Percentiles rank a stretch among this genome's conserved stretches.
Evolutionary conservation across 1,140 invertebrate species (phyloP).

Genomic region (Solenopsis invicta): DNA sequence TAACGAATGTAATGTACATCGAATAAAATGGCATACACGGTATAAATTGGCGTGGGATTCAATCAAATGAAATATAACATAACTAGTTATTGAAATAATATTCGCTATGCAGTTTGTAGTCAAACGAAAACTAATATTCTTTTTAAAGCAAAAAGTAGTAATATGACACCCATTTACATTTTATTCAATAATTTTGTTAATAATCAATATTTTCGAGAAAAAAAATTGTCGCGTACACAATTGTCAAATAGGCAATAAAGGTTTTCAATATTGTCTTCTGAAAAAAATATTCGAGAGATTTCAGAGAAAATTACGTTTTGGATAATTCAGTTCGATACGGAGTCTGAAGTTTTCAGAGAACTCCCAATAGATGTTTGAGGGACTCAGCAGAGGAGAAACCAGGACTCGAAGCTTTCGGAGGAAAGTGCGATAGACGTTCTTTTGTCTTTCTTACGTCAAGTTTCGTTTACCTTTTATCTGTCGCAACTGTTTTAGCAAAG

Average conservation of each 20-base stretch:
- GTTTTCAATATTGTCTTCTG: not conserved
- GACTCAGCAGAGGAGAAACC: slow-evolving; percentile 23
- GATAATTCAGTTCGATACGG: slow-evolving; percentile 62
- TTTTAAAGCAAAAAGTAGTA: too few relatives aligned
- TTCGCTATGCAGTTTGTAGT: not conserved
- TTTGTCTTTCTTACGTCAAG: slow-evolving; percentile 69
- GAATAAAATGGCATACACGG: not conserved
- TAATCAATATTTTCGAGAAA: not conserved
- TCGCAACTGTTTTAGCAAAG: slow-evolving; percentile 62
- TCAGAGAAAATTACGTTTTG: slow-evolving; percentile 21
- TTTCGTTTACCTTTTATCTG: slow-evolving; percentile 70
- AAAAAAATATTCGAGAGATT: not conserved
- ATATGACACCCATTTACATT: too few relatives aligned
- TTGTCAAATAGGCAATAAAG: too few relatives aligned
- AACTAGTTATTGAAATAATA: slow-evolving; percentile 14
- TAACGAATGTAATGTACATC: not conserved
- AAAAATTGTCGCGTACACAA: not conserved
- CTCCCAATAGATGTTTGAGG: slow-evolving; percentile 54
- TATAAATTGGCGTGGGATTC: not conserved
- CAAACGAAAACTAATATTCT: not conserved
- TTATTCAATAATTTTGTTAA: too few relatives aligned
- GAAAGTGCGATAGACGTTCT: slow-evolving; percentile 59
- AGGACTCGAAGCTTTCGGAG: slow-evolving; percentile 61
- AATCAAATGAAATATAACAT: not conserved
- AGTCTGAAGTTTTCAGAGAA: slow-evolving; percentile 46